These are phyloP conservation scores for Phrynocephalus guinanensis DNA, from an alignment of 2,797 vertebrate genomes.

Conservation along the genomic window DNA sequence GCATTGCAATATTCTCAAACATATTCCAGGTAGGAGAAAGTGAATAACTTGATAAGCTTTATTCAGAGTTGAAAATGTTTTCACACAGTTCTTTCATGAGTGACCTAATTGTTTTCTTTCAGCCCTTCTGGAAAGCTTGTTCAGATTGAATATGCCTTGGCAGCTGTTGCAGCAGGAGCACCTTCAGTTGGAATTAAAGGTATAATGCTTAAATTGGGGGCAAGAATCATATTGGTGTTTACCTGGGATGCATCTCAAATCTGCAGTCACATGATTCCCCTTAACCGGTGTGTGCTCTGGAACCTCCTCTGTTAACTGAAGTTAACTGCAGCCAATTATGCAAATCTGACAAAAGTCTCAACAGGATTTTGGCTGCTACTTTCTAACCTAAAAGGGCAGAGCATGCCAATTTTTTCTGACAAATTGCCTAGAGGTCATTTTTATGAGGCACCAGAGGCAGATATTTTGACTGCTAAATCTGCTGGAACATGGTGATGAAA, in stretches of 20 bases:
- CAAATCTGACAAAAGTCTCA: too few relatives aligned
- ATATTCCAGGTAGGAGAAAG: background rate
- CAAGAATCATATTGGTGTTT: too few relatives aligned
- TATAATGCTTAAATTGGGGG: conserved; percentile 51
- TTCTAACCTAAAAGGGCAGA: too few relatives aligned
- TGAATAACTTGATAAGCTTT: background rate
- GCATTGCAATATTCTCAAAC: background rate
- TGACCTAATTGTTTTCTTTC: conserved; percentile 42
- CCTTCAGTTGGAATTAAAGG: conserved; percentile 96
- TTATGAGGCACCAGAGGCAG: background rate
- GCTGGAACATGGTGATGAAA: background rate
- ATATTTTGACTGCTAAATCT: background rate
- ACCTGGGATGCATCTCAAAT: too few relatives aligned
- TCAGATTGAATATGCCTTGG: conserved; percentile 98
- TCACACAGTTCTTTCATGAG: background rate
- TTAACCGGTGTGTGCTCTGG: too few relatives aligned
- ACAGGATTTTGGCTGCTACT: too few relatives aligned
- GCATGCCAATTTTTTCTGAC: background rate
- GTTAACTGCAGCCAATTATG: too few relatives aligned
- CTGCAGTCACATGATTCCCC: too few relatives aligned
- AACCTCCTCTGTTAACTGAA: too few relatives aligned
- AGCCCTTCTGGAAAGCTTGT: conserved; percentile 99
- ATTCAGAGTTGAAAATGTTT: background rate
- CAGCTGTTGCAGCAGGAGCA: conserved; percentile 97
- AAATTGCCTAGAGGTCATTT: background rate